Evolutionary conservation across 2,888 invertebrate species (phyloP), one percentile per base, ranked within the genome.

Genomic region (Drosophila fungiperda): DNA sequence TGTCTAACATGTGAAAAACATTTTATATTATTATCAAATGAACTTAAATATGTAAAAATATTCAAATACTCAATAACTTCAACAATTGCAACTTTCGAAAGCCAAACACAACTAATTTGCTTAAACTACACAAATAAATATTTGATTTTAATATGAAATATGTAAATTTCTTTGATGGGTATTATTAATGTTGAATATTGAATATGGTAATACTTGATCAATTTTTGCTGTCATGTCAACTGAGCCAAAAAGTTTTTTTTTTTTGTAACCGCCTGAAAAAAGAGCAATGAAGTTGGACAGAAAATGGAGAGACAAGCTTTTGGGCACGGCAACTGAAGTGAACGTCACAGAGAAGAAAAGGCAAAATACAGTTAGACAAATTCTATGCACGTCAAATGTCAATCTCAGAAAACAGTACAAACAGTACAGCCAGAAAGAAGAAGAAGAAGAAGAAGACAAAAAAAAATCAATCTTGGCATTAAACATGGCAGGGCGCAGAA

Each of bases 321-420:
- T 55, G 76, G 76, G 80, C 55, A 50, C 62, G 80, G 71, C 64
- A 20, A 57, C 33, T 52, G 48, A 58, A 17, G 54, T 49, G 54
- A 61, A 50, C 58, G 57, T 58, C 55, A 54, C 45, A 54, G 58
- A 52, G 58, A 58, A 38, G 26, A 53, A 89, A 83, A 82, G 85
- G 61, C 85, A 62, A 86, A 81, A 66, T 89, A 87, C 90, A 89
- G 90, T 87, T 87, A 87, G 81, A 87, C 76, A 81, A 89, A 90
- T 90, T 90, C 87, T 87, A 87, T 90, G 81, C 84, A 89, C 89
- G 90, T 87, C 87, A 87, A 89, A 87, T 87, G 87, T 87, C 87
- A 87, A 87, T 87, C 90, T 78, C 67, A 38, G 68, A 80, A 80
- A 65, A 64, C 66, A 73, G 63, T 63, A 69, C 69, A 78, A 65